Evolutionary conservation across 2,113 vertebrate genomes (phyloP).

Genomic region (Poicephalus gulielmi): DNA sequence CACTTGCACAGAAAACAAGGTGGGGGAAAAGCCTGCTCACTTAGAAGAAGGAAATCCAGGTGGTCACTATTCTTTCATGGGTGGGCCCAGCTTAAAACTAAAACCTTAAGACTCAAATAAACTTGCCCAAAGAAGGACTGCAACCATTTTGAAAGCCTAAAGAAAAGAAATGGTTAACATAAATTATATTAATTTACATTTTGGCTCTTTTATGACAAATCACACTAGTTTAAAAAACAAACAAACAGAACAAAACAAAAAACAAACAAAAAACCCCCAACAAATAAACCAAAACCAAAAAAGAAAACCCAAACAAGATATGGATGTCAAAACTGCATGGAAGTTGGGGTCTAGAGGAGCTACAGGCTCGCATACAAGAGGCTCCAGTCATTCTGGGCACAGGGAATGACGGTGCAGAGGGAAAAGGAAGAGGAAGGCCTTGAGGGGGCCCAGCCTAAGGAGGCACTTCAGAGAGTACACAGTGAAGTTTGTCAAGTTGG

Average conservation of each 20-base stretch:
- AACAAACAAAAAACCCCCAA: too few relatives aligned
- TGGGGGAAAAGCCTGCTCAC: rapidly evolving
- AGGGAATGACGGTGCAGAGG: not conserved
- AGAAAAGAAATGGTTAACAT: not conserved
- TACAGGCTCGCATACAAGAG: not conserved
- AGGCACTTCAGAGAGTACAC: not conserved
- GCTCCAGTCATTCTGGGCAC: not conserved
- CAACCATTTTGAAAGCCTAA: not conserved
- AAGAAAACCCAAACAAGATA: not conserved
- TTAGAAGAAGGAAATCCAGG: not conserved
- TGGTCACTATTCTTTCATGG: not conserved
- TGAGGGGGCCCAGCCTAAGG: not conserved
- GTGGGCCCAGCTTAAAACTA: not conserved
- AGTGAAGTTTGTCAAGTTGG: not conserved
- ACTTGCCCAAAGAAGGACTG: rapidly evolving
- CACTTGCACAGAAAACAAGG: not conserved
- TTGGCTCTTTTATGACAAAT: not conserved
- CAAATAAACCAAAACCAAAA: not conserved
- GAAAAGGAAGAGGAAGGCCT: not conserved
- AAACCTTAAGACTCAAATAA: not conserved
- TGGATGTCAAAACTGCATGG: not conserved
- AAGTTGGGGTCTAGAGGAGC: not conserved
- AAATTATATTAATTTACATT: not conserved
- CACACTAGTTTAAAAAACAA: not conserved
- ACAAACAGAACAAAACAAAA: too few relatives aligned